phyloP scores from a whole-genome alignment of 2,113 vertebrate species.

The Siniperca chuatsi region DNA sequence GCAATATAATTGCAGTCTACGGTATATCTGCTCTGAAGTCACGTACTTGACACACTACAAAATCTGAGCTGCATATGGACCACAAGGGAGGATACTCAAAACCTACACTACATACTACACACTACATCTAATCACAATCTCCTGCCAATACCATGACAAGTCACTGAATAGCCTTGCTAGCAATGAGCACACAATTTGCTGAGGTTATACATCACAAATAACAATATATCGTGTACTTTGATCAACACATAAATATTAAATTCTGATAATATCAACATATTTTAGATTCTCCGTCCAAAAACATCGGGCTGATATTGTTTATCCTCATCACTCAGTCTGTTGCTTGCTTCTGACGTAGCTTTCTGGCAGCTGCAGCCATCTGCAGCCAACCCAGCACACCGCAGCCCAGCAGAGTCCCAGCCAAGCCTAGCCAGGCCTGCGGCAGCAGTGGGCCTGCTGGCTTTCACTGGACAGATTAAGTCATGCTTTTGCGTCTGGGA shows the following conservation, averaged over 20 bases:
- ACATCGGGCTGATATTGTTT: constrained; percentile 37
- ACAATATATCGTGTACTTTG: neutral
- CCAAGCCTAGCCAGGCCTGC: constrained; percentile 35
- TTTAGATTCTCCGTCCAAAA: constrained; percentile 4
- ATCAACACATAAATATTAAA: constrained; percentile 5
- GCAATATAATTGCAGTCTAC: constrained; percentile 83
- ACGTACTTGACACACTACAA: constrained; percentile 37
- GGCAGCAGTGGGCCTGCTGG: constrained; percentile 50
- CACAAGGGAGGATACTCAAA: constrained; percentile 4
- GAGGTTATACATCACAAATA: constrained; percentile 19
- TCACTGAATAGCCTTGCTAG: neutral
- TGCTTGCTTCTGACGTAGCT: constrained; percentile 31
- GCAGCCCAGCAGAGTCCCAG: constrained; percentile 3
- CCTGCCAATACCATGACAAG: constrained; percentile 1
- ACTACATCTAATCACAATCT: constrained; percentile 5
- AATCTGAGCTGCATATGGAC: constrained; percentile 26
- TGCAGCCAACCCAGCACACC: constrained; percentile 31
- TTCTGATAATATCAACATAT: constrained; percentile 18
- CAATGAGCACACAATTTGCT: neutral
- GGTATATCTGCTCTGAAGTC: constrained; percentile 79
- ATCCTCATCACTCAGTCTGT: constrained; percentile 36
- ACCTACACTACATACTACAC: neutral
- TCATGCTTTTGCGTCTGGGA: constrained; percentile 60
- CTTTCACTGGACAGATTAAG: constrained; percentile 61
- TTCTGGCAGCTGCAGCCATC: constrained; percentile 48